Conservation (phyloP, 2,113 vertebrate genomes). For the Alosa alosa region DNA sequence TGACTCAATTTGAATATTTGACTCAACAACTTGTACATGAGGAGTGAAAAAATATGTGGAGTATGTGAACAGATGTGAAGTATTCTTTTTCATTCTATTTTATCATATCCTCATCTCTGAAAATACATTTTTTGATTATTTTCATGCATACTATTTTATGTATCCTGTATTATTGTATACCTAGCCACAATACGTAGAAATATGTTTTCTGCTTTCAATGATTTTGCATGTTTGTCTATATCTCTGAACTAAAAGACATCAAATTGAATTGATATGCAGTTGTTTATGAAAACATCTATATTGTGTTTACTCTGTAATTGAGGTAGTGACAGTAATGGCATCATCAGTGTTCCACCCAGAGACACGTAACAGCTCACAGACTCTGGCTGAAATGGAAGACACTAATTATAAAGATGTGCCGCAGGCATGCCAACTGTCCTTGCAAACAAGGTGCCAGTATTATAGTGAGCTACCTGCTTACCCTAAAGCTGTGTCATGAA, state of each 20-base stretch:
- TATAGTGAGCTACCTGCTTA: conserved; percentile 46
- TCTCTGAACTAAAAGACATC: background rate
- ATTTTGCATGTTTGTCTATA: background rate
- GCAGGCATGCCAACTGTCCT: conserved; percentile 57
- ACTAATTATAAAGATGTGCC: conserved; percentile 64
- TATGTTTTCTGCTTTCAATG: background rate
- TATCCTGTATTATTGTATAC: background rate
- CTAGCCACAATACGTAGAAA: background rate
- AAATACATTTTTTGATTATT: background rate
- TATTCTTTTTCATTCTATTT: background rate
- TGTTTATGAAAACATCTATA: background rate
- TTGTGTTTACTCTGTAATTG: background rate
- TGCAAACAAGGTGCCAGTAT: conserved; percentile 43
- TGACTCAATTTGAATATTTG: background rate
- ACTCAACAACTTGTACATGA: background rate
- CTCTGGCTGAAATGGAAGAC: conserved; percentile 55
- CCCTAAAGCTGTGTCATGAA: conserved; percentile 39
- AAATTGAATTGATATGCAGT: background rate
- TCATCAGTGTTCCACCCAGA: conserved; percentile 11
- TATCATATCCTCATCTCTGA: background rate
- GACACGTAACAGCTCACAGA: conserved; percentile 33
- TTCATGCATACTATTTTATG: no score
- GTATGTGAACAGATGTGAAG: background rate
- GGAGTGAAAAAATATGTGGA: background rate
- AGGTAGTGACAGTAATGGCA: conserved; percentile 41